Percentiles rank a stretch among this genome's conserved stretches.
These are phyloP conservation scores for Pelmatolapia mariae DNA, from an alignment of 2,113 vertebrate genomes.

Conservation along the genomic window DNA sequence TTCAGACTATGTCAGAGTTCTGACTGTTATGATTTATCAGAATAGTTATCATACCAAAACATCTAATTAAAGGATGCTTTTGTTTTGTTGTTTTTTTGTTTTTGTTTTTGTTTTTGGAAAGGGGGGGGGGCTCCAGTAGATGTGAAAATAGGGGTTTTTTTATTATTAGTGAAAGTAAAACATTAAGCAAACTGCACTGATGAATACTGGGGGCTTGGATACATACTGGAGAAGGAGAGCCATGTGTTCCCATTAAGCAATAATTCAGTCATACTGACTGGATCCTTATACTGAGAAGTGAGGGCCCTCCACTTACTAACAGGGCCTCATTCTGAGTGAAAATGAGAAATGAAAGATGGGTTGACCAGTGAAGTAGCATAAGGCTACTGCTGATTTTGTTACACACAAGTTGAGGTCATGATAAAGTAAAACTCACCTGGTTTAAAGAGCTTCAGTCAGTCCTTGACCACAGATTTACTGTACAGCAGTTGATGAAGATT, in stretches of 20 bases:
- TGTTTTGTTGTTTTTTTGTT: neutral
- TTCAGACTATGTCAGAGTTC: neutral
- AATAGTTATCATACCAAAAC: neutral
- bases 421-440: neutral
- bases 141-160: neutral
- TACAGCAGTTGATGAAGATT: neutral
- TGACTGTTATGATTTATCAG: neutral
- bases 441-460: neutral
- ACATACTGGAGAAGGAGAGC: neutral
- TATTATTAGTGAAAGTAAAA: neutral
- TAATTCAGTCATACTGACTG: neutral
- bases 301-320: neutral
- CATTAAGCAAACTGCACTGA: neutral
- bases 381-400: neutral
- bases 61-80: neutral
- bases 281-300: neutral
- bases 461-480: neutral
- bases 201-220: accelerated
- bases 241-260: neutral
- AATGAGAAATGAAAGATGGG: neutral
- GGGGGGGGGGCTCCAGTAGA: neutral
- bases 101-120: neutral
- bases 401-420: neutral
- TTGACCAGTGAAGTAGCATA: neutral
- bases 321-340: neutral